phyloP scores from a whole-genome alignment of 2,113 vertebrate genomes.

The Dasypus novemcinctus region DNA sequence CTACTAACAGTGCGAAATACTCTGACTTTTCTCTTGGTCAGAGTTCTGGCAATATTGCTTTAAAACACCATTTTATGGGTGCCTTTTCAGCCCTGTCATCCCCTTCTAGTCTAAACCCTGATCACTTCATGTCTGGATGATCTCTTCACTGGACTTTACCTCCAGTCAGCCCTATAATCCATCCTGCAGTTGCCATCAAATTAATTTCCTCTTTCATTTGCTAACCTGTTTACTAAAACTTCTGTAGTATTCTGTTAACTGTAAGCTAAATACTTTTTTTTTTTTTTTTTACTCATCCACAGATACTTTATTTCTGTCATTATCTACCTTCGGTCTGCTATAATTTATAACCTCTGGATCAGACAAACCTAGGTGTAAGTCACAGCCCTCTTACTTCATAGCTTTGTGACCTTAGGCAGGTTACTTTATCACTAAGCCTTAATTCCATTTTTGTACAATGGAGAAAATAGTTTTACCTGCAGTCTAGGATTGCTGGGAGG shows the following conservation, averaged over 20 bases:
- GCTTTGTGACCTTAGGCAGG: neutral
- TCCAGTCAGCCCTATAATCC: neutral
- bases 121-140: neutral
- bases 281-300: neutral
- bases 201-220: conserved; percentile 37
- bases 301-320: neutral
- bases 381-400: neutral
- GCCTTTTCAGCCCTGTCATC: neutral
- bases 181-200: neutral
- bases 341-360: neutral
- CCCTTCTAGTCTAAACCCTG: neutral
- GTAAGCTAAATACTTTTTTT: neutral
- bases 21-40: neutral
- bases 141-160: neutral
- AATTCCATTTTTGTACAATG: neutral
- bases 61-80: neutral
- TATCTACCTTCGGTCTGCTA: neutral
- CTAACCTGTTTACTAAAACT: neutral
- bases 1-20: neutral
- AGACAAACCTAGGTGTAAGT: neutral
- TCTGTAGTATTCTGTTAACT: neutral
- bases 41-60: neutral
- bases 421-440: conserved; percentile 1
- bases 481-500: neutral
- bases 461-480: neutral